A percentile compares a stretch with the other conserved stretches of the same genome.
These are phyloP conservation scores for Anas platyrhynchos DNA, from an alignment of 2,113 vertebrate species.

Conservation along the genomic window DNA sequence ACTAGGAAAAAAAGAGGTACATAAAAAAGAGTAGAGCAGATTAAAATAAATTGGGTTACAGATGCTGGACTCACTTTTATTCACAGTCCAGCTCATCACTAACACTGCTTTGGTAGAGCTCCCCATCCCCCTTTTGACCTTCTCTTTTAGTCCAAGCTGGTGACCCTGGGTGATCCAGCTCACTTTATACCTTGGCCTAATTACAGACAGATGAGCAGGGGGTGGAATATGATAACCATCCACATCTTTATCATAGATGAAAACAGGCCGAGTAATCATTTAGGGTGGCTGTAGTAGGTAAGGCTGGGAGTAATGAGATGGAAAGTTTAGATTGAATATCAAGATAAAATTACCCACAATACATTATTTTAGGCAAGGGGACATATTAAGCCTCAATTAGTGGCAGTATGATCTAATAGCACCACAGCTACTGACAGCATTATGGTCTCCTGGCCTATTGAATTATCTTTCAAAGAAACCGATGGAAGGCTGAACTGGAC, in stretches of 20 bases:
- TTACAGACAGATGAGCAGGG: neutral
- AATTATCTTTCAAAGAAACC: neutral
- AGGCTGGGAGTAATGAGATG: slow-evolving; percentile 28
- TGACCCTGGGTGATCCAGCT: neutral
- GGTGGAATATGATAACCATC: neutral
- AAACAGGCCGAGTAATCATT: neutral
- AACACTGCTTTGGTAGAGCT: neutral
- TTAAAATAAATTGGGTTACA: neutral
- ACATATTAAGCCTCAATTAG: slow-evolving; percentile 55
- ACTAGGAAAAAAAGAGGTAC: neutral
- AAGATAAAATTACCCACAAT: slow-evolving; percentile 48
- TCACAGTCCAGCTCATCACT: neutral
- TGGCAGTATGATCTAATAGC: neutral
- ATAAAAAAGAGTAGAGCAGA: neutral
- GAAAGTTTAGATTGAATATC: slow-evolving; percentile 47
- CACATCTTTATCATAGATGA: neutral
- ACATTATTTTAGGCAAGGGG: slow-evolving; percentile 8
- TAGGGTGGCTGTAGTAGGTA: neutral
- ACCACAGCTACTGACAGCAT: neutral
- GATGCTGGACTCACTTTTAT: neutral
- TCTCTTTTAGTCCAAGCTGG: neutral
- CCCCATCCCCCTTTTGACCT: neutral
- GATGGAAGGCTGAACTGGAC: neutral
- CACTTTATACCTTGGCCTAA: slow-evolving; percentile 34
- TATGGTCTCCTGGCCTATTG: neutral